phyloP scores from a whole-genome alignment of 1,140 invertebrate genomes.

The Thalassaphorura encarpata region DNA sequence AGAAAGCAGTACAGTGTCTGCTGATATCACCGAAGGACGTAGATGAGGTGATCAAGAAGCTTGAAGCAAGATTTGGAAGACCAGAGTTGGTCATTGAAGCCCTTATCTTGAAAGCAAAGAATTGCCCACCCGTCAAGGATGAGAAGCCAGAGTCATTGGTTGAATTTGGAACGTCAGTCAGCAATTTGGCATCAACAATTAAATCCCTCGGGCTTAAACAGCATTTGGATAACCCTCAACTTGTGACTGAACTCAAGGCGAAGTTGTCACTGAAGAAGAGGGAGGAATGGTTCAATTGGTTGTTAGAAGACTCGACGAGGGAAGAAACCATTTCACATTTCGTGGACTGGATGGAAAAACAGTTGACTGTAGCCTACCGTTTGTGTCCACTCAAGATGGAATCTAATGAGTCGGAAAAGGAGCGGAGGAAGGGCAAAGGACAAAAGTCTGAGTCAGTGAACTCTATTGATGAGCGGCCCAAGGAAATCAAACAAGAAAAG shows the following conservation, averaged over 20 bases:
- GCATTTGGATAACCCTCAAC: neutral
- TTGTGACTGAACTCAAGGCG: neutral
- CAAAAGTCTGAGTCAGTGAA: neutral
- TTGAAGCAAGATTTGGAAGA: neutral
- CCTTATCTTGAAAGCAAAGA: neutral
- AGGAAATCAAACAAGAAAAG: neutral
- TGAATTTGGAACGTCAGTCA: neutral
- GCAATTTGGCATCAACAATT: neutral
- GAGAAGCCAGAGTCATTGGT: neutral
- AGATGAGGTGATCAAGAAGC: neutral
- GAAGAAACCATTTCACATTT: neutral
- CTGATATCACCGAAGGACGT: neutral
- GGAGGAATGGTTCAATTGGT: neutral
- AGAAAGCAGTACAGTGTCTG: constrained; percentile 1
- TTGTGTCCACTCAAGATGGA: neutral
- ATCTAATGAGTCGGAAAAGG: neutral
- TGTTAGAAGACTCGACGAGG: neutral
- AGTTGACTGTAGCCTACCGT: neutral
- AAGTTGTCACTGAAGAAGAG: neutral
- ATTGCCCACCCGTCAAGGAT: neutral
- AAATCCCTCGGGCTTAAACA: neutral
- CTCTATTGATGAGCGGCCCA: neutral
- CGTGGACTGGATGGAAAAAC: neutral
- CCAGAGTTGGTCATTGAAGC: neutral
- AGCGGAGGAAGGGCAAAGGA: neutral